phyloP scores from a whole-genome alignment of 2,113 vertebrate genomes.

The Centrocercus urophasianus region DNA sequence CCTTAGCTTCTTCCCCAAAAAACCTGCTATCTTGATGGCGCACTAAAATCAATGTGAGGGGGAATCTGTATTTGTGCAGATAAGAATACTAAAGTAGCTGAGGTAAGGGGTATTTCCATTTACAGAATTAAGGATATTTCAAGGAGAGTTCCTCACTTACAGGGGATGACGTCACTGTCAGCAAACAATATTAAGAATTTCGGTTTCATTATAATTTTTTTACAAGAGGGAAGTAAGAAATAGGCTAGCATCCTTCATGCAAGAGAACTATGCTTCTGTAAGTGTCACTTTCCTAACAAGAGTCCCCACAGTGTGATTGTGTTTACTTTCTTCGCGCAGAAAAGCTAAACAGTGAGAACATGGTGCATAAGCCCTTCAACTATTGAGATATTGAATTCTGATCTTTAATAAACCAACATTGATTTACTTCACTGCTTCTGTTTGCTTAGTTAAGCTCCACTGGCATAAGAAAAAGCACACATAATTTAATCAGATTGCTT shows the following conservation, averaged over 20 bases:
- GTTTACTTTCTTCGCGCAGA: conserved; percentile 73
- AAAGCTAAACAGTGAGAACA: conserved; percentile 71
- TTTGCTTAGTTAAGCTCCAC: conserved; percentile 83
- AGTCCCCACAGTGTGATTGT: conserved; percentile 20
- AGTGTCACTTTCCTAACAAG: conserved; percentile 42
- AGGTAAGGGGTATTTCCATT: neutral
- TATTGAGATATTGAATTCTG: conserved; percentile 82
- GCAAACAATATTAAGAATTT: neutral
- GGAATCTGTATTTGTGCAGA: neutral
- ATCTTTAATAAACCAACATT: conserved; percentile 85
- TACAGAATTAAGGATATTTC: neutral
- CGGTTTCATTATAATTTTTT: neutral
- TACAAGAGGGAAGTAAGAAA: neutral
- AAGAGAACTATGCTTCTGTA: conserved; percentile 22
- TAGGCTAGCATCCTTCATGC: neutral
- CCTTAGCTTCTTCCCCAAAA: neutral
- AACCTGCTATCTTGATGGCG: neutral
- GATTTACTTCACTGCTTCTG: conserved; percentile 80
- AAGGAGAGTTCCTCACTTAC: neutral
- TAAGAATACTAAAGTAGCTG: neutral
- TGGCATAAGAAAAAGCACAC: conserved; percentile 73
- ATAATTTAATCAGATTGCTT: conserved; percentile 83
- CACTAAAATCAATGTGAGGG: neutral
- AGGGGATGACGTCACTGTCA: neutral
- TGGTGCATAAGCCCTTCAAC: conserved; percentile 73